These are phyloP conservation scores for Cremastinae sp. DNA, from an alignment of 2,888 invertebrate species.

Conservation along the genomic window DNA sequence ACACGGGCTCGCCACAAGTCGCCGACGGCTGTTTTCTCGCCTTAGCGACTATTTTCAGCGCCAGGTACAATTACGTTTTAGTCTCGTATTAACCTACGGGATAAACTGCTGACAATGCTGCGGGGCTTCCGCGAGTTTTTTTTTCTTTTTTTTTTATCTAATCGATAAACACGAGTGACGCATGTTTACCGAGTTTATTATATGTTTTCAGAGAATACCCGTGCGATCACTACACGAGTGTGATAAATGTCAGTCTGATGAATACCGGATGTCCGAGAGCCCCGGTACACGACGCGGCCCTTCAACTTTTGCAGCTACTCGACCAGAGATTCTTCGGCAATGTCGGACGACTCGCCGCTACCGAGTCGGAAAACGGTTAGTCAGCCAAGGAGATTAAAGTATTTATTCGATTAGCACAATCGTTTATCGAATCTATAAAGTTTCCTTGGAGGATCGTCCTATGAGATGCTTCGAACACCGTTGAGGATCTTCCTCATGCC, in stretches of 20 bases:
- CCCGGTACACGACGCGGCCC: conserved; percentile 95
- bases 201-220: conserved; percentile 91
- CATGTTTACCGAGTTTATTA: conserved; percentile 16
- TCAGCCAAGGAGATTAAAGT: conserved; percentile 64
- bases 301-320: conserved; percentile 95
- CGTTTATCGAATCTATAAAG: not conserved
- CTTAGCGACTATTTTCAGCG: conserved; percentile 97
- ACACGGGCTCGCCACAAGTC: conserved; percentile 93
- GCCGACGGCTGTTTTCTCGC: conserved; percentile 98
- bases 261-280: conserved; percentile 97
- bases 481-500: conserved; percentile 30
- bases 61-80: conserved; percentile 85
- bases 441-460: conserved; percentile 37
- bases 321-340: conserved; percentile 97
- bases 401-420: not conserved
- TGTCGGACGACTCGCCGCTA: conserved; percentile 86
- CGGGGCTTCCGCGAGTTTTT: not conserved
- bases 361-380: conserved; percentile 88
- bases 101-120: not conserved
- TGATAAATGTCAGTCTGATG: conserved; percentile 98
- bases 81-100: not conserved
- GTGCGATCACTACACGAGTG: conserved; percentile 98
- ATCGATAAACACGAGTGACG: conserved; percentile 13
- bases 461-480: conserved; percentile 39
- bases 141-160: no score